Evolutionary conservation across 2,113 vertebrate genomes (phyloP), one percentile per base, ranked within the genome.

Genomic region (Ciconia boyciana): DNA sequence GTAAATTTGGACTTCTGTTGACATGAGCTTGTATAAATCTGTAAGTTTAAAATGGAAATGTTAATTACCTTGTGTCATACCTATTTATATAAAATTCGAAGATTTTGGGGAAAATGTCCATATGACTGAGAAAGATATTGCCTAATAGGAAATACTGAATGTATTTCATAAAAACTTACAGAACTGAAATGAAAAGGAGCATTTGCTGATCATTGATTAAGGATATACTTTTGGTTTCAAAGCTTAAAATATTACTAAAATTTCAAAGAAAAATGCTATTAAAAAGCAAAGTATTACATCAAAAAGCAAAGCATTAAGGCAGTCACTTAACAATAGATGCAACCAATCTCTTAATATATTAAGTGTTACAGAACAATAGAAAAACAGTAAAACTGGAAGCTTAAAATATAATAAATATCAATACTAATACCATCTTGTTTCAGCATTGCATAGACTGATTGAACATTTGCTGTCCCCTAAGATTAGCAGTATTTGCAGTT

Each of bases 1-100:
- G 99, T 99, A 99, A 99, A 99, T 99, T 99, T 99, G 99, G 98
- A 98, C 98, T 99, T 99, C 98, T 99, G 99, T 99, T 99, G 99
- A 99, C 99, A 99, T 98, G 99, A 98, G 99, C 99, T 99, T 98
- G 98, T 99, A 98, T 99, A 99, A 99, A 99, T 99, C 98, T 99
- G 98, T 97, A 98, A 99, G 98, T 99, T 99, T 99, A 99, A 99
- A 98, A 98, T 98, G 97, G 98, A 99, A 99, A 99, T 99, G 98
- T 99, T 99, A 99, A 99, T 99, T 98, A 98, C 98, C 98, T 98
- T 98, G 98, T 98, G 98, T 96, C 98, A 98, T 98, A 98, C 98
- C 98, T 99, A 97, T 98, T 99, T 96, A 98, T 99, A 98, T 98
- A 98, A 98, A 98, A 97, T 95, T 91, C 72, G 69, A 68, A 80